phyloP scores from a whole-genome alignment of 2,113 vertebrate genomes.

The Eupsittula cactorum region DNA sequence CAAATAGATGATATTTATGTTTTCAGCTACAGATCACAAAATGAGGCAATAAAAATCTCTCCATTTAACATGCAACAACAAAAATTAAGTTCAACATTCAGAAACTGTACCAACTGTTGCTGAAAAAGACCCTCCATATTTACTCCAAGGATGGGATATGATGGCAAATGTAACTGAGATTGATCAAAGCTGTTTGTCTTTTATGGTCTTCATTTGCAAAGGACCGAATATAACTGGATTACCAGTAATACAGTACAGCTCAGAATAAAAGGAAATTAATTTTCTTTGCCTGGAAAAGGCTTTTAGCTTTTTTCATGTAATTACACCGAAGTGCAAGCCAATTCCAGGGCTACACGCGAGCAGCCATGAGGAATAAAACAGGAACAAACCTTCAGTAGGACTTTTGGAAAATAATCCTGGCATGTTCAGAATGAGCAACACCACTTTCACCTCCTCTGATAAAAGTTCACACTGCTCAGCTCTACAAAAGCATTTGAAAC shows the following conservation, averaged over 20 bases:
- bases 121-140: neutral
- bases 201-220: conserved; percentile 7
- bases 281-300: neutral
- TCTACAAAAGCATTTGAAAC: neutral
- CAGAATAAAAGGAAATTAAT: neutral
- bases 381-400: neutral
- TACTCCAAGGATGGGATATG: neutral
- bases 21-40: neutral
- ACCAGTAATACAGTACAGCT: neutral
- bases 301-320: neutral
- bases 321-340: neutral
- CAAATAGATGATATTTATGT: neutral
- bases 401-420: neutral
- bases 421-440: neutral
- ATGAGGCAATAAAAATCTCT: neutral
- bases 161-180: neutral
- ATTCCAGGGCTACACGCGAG: neutral
- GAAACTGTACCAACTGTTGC: neutral
- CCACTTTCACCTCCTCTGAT: neutral
- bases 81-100: conserved; percentile 10
- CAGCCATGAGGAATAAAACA: neutral
- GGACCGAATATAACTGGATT: neutral
- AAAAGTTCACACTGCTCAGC: neutral
- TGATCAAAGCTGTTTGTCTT: conserved; percentile 24
- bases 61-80: neutral